Conservation (phyloP, 2,797 vertebrate genomes). For the Orientallactaga sibirica region DNA sequence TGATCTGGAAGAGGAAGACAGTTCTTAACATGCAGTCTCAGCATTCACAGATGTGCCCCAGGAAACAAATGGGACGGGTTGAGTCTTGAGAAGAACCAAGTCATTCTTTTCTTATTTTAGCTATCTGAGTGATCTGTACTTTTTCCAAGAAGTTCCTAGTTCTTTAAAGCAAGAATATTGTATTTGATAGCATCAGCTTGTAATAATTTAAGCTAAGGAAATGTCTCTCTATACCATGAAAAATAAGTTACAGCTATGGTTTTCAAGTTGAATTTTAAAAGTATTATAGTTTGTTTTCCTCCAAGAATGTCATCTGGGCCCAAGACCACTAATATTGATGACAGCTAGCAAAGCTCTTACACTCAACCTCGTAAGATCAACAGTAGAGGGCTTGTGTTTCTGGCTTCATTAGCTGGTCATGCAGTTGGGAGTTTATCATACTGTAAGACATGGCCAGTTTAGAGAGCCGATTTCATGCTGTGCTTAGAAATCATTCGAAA, state of each 20-base stretch:
- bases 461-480: not conserved
- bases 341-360: not conserved
- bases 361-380: not conserved
- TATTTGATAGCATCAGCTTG: not conserved
- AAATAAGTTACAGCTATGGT: slow-evolving; percentile 23
- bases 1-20: slow-evolving; percentile 88
- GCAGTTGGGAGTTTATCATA: slow-evolving; percentile 29
- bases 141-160: slow-evolving; percentile 25
- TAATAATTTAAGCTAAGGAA: not conserved
- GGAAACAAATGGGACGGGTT: not conserved
- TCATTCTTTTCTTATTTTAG: slow-evolving; percentile 22
- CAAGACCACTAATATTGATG: not conserved
- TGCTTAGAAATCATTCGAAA: slow-evolving; percentile 40
- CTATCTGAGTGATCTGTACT: not conserved
- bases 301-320: slow-evolving; percentile 23
- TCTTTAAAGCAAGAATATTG: slow-evolving; percentile 47
- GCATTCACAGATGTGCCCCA: not conserved
- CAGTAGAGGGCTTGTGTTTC: not conserved
- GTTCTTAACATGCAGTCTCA: slow-evolving; percentile 37
- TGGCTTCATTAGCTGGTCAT: not conserved
- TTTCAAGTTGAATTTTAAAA: slow-evolving; percentile 22
- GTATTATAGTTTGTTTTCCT: slow-evolving; percentile 27
- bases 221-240: not conserved
- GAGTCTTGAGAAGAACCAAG: not conserved
- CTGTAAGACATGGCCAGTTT: not conserved